These are phyloP conservation scores for Lophotis ruficrista DNA, from an alignment of 2,113 vertebrate species.

Conservation along the genomic window DNA sequence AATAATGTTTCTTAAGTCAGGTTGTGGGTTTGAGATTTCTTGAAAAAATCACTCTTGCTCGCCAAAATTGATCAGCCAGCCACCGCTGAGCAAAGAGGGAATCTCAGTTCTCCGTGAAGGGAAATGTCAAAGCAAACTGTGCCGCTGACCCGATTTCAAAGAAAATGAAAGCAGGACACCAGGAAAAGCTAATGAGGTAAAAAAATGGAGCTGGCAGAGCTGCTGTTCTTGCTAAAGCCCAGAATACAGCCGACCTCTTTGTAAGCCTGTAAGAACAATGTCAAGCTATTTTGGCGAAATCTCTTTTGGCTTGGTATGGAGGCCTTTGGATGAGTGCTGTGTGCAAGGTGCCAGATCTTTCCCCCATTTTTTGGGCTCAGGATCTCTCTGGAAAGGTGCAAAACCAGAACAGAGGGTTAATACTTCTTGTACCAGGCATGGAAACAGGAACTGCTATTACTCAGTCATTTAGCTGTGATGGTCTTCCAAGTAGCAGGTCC, in stretches of 20 bases:
- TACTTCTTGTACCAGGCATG: accelerated
- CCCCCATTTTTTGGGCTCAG: not conserved
- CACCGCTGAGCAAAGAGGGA: not conserved
- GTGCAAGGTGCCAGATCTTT: not conserved
- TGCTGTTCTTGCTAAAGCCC: not conserved
- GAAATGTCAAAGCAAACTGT: not conserved
- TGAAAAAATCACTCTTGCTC: not conserved
- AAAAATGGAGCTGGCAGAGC: not conserved
- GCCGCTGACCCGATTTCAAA: slow-evolving; percentile 15
- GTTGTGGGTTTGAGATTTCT: not conserved
- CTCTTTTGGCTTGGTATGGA: not conserved
- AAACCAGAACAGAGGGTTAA: not conserved
- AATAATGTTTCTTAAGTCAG: not conserved
- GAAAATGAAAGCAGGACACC: not conserved
- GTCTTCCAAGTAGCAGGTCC: not conserved
- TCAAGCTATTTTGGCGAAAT: not conserved
- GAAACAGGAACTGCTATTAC: not conserved
- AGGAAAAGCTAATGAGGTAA: slow-evolving; percentile 25
- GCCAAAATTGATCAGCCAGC: not conserved
- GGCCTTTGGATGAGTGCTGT: not conserved
- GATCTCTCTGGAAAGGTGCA: not conserved
- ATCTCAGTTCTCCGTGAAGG: not conserved
- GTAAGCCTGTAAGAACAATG: not conserved
- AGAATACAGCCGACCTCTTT: not conserved
- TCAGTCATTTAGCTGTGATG: not conserved